Conservation (phyloP, 2,113 vertebrate genomes). For the Synchiropus splendidus region DNA sequence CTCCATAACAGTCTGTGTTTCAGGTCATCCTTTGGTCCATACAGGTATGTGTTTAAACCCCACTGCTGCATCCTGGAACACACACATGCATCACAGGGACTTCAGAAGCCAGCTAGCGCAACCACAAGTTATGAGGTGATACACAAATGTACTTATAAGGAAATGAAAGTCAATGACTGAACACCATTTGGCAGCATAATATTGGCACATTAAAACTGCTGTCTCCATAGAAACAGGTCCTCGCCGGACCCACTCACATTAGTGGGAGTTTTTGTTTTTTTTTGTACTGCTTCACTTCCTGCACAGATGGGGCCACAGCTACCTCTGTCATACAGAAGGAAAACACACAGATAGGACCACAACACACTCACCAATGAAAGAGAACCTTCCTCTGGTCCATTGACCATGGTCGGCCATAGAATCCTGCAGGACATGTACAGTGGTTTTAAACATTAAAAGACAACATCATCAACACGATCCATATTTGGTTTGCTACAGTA, state of each 20-base stretch:
- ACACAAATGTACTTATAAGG: too few relatives aligned
- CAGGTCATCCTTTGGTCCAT: constrained; percentile 79
- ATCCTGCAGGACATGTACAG: constrained; percentile 54
- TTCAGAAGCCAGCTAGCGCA: background rate
- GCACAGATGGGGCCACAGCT: constrained; percentile 47
- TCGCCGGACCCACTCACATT: too few relatives aligned
- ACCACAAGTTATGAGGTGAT: too few relatives aligned
- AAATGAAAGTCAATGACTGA: too few relatives aligned
- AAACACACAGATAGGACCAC: background rate
- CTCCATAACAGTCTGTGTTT: constrained; percentile 82
- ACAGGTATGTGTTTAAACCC: constrained; percentile 79
- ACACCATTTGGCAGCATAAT: too few relatives aligned
- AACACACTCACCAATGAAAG: constrained; percentile 73
- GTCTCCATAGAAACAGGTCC: too few relatives aligned
- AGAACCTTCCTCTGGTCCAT: constrained; percentile 81
- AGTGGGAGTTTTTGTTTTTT: constrained; percentile 2
- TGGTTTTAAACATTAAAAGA: too few relatives aligned
- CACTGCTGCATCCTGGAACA: constrained; percentile 65
- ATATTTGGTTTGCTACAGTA: too few relatives aligned
- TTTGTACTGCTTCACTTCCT: constrained; percentile 40
- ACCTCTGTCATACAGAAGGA: constrained; percentile 1
- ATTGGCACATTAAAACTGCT: too few relatives aligned
- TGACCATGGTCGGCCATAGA: constrained; percentile 81
- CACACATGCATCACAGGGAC: background rate
- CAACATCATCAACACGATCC: constrained; percentile 13